These are phyloP conservation scores for Dendrophyllia cribrosa DNA, from an alignment of 64 coral and sea anemone genomes.

Conservation along the genomic window DNA sequence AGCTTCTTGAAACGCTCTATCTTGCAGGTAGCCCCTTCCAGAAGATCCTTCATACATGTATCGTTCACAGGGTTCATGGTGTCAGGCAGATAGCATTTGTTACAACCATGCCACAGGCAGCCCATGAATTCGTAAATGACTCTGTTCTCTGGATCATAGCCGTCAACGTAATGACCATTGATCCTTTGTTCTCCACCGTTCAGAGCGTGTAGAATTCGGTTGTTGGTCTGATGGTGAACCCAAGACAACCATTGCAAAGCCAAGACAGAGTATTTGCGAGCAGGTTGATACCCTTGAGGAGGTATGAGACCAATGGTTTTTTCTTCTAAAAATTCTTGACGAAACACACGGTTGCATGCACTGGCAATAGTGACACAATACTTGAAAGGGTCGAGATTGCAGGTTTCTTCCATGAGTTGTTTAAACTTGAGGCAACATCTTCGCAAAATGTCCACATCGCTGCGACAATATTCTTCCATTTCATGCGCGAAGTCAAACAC, in stretches of 20 bases:
- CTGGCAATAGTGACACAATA: conserved; percentile 42
- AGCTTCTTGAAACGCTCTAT: background rate
- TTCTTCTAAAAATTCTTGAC: conserved; percentile 5
- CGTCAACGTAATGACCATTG: conserved; percentile 18
- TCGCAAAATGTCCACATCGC: conserved; percentile 56
- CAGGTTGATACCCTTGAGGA: conserved; percentile 7
- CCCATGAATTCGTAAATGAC: conserved; percentile 22
- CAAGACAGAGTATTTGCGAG: background rate
- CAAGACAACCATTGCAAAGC: conserved; percentile 56
- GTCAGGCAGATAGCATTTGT: conserved; percentile 29
- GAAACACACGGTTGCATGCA: conserved; percentile 31
- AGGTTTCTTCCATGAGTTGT: conserved; percentile 9
- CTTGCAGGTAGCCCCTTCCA: background rate
- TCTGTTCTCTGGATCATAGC: conserved; percentile 12
- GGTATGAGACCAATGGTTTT: conserved; percentile 34
- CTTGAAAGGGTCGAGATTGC: conserved; percentile 27
- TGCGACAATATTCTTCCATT: conserved; percentile 53
- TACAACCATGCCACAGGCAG: conserved; percentile 36
- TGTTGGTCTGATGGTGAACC: background rate
- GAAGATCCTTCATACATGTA: too few species aligned
- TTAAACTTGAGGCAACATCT: conserved; percentile 29
- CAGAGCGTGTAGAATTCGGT: conserved; percentile 43
- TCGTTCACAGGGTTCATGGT: too few species aligned
- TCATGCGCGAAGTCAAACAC: conserved; percentile 37
- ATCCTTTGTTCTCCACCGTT: conserved; percentile 43